Conservation (phyloP, 2,797 vertebrate genomes). For the Gobio occitaniae region DNA sequence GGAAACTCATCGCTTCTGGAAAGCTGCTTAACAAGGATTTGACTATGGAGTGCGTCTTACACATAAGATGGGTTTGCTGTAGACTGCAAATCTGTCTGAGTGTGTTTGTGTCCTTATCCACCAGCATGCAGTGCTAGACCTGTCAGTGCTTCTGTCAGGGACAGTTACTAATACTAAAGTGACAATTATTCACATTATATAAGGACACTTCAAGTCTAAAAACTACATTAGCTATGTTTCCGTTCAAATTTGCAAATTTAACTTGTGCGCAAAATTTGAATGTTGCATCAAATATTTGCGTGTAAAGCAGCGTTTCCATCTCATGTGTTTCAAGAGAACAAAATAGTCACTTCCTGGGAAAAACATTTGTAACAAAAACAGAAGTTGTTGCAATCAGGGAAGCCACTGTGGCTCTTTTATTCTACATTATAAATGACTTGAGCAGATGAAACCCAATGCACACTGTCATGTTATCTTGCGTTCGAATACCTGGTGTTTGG, state of each 20-base stretch:
- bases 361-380: not conserved
- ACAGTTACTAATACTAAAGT: not conserved
- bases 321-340: not conserved
- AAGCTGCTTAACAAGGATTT: slow-evolving; percentile 78
- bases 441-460: too few species aligned
- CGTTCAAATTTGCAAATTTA: too few species aligned
- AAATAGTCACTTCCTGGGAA: not conserved
- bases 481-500: too few species aligned
- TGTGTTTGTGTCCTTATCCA: slow-evolving; percentile 18
- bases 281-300: not conserved
- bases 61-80: slow-evolving; percentile 28
- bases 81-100: slow-evolving; percentile 39
- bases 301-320: not conserved
- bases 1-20: slow-evolving; percentile 67
- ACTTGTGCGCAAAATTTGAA: too few species aligned
- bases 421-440: not conserved
- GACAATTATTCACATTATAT: not conserved
- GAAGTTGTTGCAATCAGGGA: not conserved
- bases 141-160: not conserved
- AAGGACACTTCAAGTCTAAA: not conserved
- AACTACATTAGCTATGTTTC: not conserved
- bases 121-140: slow-evolving; percentile 4
- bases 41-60: slow-evolving; percentile 61
- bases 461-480: too few species aligned
- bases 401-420: too few species aligned